Conservation (phyloP, 1,140 invertebrate species). For the Thaumatotibia leucotreta region DNA sequence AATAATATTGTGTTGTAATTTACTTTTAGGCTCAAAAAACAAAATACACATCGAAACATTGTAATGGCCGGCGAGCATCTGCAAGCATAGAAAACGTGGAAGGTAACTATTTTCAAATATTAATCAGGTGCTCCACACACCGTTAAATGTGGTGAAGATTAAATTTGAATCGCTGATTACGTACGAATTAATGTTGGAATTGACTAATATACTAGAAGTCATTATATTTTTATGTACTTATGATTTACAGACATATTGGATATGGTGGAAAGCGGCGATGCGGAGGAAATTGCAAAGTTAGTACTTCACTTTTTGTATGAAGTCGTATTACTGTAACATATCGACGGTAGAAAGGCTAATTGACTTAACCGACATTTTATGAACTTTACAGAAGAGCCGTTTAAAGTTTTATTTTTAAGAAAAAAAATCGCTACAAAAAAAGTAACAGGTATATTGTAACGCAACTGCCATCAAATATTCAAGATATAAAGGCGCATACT, state of each 20-base stretch:
- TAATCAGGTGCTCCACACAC: too few relatives aligned
- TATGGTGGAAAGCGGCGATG: neutral
- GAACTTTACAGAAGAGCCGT: too few relatives aligned
- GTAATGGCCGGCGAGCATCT: neutral
- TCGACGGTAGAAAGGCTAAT: too few relatives aligned
- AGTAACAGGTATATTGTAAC: too few relatives aligned
- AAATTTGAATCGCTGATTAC: neutral
- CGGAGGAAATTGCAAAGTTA: conserved; percentile 1
- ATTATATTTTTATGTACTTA: too few relatives aligned
- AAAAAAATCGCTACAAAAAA: too few relatives aligned
- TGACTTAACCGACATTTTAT: too few relatives aligned
- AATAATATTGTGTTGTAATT: neutral
- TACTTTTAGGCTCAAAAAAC: neutral
- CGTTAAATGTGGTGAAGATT: neutral
- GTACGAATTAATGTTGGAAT: neutral
- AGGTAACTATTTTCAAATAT: neutral
- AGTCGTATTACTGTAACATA: too few relatives aligned
- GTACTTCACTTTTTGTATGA: neutral
- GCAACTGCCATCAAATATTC: too few relatives aligned
- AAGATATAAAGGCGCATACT: too few relatives aligned
- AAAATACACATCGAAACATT: neutral
- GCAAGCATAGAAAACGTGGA: neutral
- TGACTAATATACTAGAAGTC: too few relatives aligned
- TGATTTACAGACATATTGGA: neutral
- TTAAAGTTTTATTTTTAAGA: too few relatives aligned